Percentiles rank a stretch among this genome's conserved stretches.
Evolutionary conservation across 2,797 vertebrate genomes (phyloP).

Genomic region (Trematomus bernacchii): DNA sequence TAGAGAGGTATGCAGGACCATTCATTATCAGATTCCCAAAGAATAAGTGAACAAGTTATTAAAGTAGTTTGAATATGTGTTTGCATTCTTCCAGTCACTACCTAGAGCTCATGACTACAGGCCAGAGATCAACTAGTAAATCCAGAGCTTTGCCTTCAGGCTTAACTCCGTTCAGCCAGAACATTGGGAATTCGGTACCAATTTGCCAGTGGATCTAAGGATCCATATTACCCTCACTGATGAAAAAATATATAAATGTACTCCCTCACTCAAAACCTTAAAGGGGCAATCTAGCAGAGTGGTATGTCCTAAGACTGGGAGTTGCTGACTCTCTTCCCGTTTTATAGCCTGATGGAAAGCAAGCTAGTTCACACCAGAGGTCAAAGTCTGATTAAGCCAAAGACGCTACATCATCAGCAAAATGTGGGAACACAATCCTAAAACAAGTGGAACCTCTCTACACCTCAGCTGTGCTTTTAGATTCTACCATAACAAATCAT

Average conservation of each 20-base stretch:
- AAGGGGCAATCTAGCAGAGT: conserved; percentile 23
- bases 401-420: conserved; percentile 17
- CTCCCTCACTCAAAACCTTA: no score
- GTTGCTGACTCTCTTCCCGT: conserved; percentile 25
- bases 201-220: conserved; percentile 1
- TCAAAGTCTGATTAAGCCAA: conserved; percentile 34
- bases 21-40: conserved; percentile 8
- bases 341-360: conserved; percentile 21
- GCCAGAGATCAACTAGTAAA: conserved; percentile 32
- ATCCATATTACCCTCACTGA: background rate
- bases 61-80: conserved; percentile 2
- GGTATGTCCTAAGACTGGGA: background rate
- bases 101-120: conserved; percentile 12
- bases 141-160: conserved; percentile 19
- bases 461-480: background rate
- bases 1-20: background rate
- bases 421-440: conserved; percentile 1
- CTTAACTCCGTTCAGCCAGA: conserved; percentile 6
- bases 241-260: conserved; percentile 13
- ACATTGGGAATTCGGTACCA: background rate
- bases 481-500: background rate
- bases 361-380: conserved; percentile 30
- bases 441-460: conserved; percentile 4
- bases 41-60: background rate
- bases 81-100: conserved; percentile 22